phyloP scores from a whole-genome alignment of 1,140 invertebrate species.

The Dendrolimus punctatus region DNA sequence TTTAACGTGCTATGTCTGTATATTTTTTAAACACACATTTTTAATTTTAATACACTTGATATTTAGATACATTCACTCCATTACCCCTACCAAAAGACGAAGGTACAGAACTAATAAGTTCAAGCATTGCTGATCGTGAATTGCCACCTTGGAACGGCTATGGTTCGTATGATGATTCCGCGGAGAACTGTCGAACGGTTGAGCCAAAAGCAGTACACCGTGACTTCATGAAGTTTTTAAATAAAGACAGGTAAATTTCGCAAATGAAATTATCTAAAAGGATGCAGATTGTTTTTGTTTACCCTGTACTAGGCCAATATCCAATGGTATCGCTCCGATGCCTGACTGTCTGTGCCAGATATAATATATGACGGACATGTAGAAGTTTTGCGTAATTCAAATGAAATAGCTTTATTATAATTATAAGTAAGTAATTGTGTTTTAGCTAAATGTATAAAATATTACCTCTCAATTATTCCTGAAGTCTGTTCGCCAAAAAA shows the following conservation, averaged over 20 bases:
- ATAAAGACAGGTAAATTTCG: conserved; percentile 78
- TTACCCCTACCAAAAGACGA: conserved; percentile 63
- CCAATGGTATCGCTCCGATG: too few relatives aligned
- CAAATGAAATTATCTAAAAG: too few relatives aligned
- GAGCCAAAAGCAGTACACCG: conserved; percentile 83
- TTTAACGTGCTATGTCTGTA: background rate
- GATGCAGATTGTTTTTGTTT: too few relatives aligned
- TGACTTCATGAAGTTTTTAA: conserved; percentile 86
- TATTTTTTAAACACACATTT: background rate
- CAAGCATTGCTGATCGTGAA: conserved; percentile 61
- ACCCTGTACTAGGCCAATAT: too few relatives aligned
- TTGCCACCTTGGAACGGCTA: conserved; percentile 92
- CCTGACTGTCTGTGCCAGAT: too few relatives aligned
- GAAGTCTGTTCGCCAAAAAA: too few relatives aligned
- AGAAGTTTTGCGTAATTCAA: too few relatives aligned
- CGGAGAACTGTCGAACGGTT: conserved; percentile 85
- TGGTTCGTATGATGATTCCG: conserved; percentile 89
- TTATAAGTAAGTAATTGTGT: too few relatives aligned
- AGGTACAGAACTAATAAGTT: conserved; percentile 45
- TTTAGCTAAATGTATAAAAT: too few relatives aligned
- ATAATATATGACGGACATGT: too few relatives aligned
- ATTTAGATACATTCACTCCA: conserved; percentile 75
- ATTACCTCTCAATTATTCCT: too few relatives aligned
- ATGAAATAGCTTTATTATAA: too few relatives aligned
- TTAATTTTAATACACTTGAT: background rate